Conservation (phyloP, 2,888 invertebrate species). For the Rhogogaster chlorosoma region DNA sequence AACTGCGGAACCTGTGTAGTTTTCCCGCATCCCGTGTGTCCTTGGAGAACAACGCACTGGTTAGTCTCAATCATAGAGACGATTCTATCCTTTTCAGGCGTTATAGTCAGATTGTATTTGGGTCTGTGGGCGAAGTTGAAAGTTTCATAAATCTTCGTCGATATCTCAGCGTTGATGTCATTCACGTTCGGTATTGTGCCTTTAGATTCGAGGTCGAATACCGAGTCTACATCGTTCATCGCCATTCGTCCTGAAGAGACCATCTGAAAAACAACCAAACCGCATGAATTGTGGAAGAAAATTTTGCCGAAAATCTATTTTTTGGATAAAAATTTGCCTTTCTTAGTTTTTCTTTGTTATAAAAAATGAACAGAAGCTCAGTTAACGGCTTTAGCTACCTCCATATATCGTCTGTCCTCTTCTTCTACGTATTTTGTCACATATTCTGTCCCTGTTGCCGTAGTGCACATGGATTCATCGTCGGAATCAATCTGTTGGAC, state of each 20-base stretch:
- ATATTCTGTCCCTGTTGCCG: conserved; percentile 68
- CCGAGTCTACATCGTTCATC: neutral
- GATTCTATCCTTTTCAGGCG: conserved; percentile 80
- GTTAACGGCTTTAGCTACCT: conserved; percentile 61
- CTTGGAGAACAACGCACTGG: conserved; percentile 91
- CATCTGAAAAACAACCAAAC: conserved; percentile 1
- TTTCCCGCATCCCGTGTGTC: conserved; percentile 97
- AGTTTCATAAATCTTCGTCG: conserved; percentile 69
- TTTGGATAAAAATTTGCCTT: neutral
- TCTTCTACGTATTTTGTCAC: conserved; percentile 67
- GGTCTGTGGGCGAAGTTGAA: conserved; percentile 71
- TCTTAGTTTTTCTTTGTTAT: neutral
- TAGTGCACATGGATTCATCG: conserved; percentile 45
- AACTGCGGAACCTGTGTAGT: conserved; percentile 95
- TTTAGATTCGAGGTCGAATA: conserved; percentile 68
- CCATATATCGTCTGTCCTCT: conserved; percentile 67
- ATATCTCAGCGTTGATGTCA: conserved; percentile 62
- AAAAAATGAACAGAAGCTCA: neutral
- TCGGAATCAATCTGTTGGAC: conserved; percentile 31
- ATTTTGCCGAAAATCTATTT: conserved; percentile 10
- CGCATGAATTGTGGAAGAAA: neutral
- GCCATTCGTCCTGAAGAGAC: neutral
- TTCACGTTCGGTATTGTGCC: conserved; percentile 64
- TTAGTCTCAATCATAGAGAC: conserved; percentile 84
- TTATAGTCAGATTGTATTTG: conserved; percentile 68